These are phyloP conservation scores for Macrosteles quadrilineatus DNA, from an alignment of 1,140 invertebrate species.

Conservation along the genomic window DNA sequence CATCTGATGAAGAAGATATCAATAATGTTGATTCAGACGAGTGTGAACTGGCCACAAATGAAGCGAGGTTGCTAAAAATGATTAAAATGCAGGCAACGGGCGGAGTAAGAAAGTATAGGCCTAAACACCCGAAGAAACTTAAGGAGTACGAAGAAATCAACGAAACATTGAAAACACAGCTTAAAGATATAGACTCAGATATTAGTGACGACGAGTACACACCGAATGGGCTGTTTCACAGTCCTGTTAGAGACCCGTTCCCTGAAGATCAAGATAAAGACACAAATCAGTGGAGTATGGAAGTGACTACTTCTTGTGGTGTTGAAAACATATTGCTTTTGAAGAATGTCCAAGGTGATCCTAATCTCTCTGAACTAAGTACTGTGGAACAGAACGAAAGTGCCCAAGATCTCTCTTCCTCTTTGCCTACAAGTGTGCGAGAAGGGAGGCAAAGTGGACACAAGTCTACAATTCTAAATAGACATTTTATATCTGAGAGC, in stretches of 20 bases:
- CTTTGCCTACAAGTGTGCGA: not conserved
- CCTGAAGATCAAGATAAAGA: not conserved
- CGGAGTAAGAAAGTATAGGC: not conserved
- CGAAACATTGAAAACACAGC: not conserved
- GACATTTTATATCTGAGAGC: slow-evolving; percentile 9
- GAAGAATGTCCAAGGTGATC: too few species aligned
- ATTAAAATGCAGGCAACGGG: not conserved
- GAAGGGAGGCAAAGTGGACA: not conserved
- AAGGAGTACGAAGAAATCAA: slow-evolving; percentile 12
- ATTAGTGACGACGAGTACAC: not conserved
- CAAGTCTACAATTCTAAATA: not conserved
- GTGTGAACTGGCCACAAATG: not conserved
- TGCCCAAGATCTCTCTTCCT: not conserved
- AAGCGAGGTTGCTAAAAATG: not conserved
- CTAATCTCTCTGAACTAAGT: not conserved
- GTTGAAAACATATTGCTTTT: too few species aligned
- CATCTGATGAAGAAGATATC: not conserved
- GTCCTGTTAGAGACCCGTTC: too few species aligned
- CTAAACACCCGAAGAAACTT: not conserved
- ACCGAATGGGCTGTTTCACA: not conserved
- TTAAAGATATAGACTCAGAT: not conserved
- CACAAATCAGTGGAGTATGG: not conserved
- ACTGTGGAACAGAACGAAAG: not conserved
- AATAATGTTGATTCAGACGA: not conserved
- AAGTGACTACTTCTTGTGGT: not conserved